Evolutionary conservation across 2,797 vertebrate genomes (phyloP), one percentile per base, ranked within the genome.

Genomic region (Ctenosaura bakeri): DNA sequence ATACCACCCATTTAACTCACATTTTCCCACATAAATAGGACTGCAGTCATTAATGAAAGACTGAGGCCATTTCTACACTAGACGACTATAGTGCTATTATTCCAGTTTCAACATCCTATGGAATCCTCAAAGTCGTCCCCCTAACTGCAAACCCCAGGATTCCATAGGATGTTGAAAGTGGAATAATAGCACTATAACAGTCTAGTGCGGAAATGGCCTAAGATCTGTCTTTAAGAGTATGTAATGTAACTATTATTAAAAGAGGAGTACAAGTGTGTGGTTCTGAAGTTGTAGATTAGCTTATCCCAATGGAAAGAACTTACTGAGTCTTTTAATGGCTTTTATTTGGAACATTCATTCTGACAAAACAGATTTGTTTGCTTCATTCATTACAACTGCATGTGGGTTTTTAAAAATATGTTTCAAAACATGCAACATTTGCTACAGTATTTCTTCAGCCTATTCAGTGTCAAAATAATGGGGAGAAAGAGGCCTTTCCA

Each of bases 281-380:
- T 79, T n/a, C 0, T 42, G 26, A 42, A 26, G 16, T 2, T 62
- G 56, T 59, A 22, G 12, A 86, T 29, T 78, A 78, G 32, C 12
- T 35, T 38, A 66, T 80, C 20, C 8, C n/a, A 54, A 85, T 85
- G 66, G 52, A 32, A 74, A 1, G 52, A 42, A 73, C 62, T n/a
- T 59, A 62, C 54, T 59, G 26, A 74, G 22, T 3, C 56, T 83
- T 83, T 73, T 42, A 38, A 29, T 82, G 71, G n/a, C 42, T 77
- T 83, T 89, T 22, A 32, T 84, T 78, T 78, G 14, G 42, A 85
- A 66, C 38, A 20, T 7, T 83, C 29, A 83, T n/a, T 83, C 20
- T 9, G 59, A 46, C 38, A 62, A 86, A 86, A 77, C 24, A 86
- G 2, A 22, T 50, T 9, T 79, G 24, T 18, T 77, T 62, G 13